Evolutionary conservation across 2,888 invertebrate genomes (phyloP), one percentile per base, ranked within the genome.

Genomic region (Globia sparganii): DNA sequence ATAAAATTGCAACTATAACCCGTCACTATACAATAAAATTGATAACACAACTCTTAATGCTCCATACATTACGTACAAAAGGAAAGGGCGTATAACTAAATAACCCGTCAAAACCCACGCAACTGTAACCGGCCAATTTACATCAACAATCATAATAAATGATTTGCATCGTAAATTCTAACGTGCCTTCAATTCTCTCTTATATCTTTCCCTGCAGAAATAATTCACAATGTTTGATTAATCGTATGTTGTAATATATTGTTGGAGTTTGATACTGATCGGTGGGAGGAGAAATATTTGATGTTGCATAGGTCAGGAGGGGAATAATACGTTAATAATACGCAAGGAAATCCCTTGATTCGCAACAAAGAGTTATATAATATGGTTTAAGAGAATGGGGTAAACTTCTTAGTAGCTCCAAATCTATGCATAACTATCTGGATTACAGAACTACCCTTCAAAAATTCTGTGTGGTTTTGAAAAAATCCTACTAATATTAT

Each of bases 111-210:
- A 59, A 62, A 18, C 82, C 82, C 72, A 85, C 85, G 62, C 85
- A 72, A 49, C 61, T 62, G 61, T 58, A 46, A 25, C 72, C 37
- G 58, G 49, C 69, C 69, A 76, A 72, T 81, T 85, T 77, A 85
- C 85, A 85, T 81, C 85, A 85, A 61, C 83, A 64, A 77, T 81
- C 85, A 85, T 81, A 77, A 81, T 71, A 72, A 83, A 81, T 85
- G 58, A 85, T 83, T 85, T 85, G 66, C 64, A 70, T 81, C 81
- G 62, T 85, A 81, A 82, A 83, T 83, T 67, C 64, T 8, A 68
- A 34, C 81, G 40, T 69, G 53, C 62, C 66, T 77, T 66, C 71
- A 85, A 81, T 70, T 67, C 53, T 4, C 43, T 61, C 85, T 58
- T 83, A 85, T 78, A 74, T 78, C 72, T 75, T 64, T 78, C 74